phyloP scores from a whole-genome alignment of 2,113 vertebrate species.

The Centropus unirufus region DNA sequence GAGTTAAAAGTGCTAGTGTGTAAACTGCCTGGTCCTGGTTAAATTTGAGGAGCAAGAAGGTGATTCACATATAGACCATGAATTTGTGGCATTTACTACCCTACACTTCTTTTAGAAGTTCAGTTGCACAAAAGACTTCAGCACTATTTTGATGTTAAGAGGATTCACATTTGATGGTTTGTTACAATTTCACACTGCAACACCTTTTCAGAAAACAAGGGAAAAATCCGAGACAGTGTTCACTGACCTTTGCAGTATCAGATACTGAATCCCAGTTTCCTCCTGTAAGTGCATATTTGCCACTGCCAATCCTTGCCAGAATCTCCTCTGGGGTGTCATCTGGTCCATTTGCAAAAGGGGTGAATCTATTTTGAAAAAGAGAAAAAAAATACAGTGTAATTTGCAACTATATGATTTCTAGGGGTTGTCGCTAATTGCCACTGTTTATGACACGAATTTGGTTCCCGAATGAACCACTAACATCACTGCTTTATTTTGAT shows the following conservation, averaged over 20 bases:
- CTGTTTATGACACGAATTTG: not conserved
- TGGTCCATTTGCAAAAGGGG: conserved; percentile 92
- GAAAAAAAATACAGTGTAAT: not conserved
- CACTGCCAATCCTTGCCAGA: conserved; percentile 90
- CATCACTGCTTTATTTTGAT: not conserved
- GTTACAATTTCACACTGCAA: not conserved
- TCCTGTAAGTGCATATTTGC: conserved; percentile 87
- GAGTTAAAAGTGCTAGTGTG: not conserved
- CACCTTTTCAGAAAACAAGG: rapidly evolving
- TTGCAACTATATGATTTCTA: not conserved
- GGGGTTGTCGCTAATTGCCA: not conserved
- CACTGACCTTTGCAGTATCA: conserved; percentile 87
- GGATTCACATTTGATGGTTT: not conserved
- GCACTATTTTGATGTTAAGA: not conserved
- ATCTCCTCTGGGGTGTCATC: conserved; percentile 94
- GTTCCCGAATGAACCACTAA: not conserved
- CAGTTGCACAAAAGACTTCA: not conserved
- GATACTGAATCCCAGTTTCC: conserved; percentile 96
- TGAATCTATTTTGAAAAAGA: conserved; percentile 80
- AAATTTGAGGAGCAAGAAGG: not conserved
- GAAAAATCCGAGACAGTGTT: rapidly evolving
- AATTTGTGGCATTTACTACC: not conserved
- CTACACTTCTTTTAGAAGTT: not conserved
- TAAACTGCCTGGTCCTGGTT: not conserved
- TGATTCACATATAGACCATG: not conserved